Evolutionary conservation across 1,140 invertebrate genomes (phyloP), one percentile per base, ranked within the genome.

Genomic region (Drosophila chauvacae): DNA sequence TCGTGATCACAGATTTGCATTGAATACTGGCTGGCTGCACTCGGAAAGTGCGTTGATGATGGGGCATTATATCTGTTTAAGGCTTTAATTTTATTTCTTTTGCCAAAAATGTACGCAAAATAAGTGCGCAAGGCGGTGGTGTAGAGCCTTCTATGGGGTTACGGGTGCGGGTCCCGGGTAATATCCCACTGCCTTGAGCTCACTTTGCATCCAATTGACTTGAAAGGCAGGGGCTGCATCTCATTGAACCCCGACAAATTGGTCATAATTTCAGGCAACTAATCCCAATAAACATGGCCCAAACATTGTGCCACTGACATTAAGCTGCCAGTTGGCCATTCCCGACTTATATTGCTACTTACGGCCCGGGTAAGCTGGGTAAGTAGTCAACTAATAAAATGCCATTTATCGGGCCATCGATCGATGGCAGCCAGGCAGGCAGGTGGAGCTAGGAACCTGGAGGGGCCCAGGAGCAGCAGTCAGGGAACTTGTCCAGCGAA

Each of bases 261-360:
- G 87, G 87, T 90, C 84, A 90, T 90, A 91, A 90, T 91, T 90
- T 88, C 82, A 63, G 73, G 77, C 87, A 83, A 81, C 87, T 90
- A 91, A 90, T 90, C 87, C 87, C 85, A 88, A 90, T 90, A 90
- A 90, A 91, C 87, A 90, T 90, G 80, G 87, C 87, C 83, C 68
- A 86, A 90, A 86, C 86, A 90, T 90, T 90, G 86, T 90, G 72
- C 72, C 50, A 62, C 76, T 90, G 86, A 90, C 86, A 86, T 80
- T 90, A 90, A 90, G 86, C 81, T 90, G 82, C 79, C 86, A 80
- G 51, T 55, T 55, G 44, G 53, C 53, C 55, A 60, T 50, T 42
- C 28, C 41, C 60, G 53, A 39, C 53, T 56, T 56, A 56, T 56
- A 39, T 39, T 45, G 58, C 51, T 55, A 60, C 70, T 72, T 72